Conservation (phyloP, 2,113 vertebrate genomes). For the Cacatua alba region DNA sequence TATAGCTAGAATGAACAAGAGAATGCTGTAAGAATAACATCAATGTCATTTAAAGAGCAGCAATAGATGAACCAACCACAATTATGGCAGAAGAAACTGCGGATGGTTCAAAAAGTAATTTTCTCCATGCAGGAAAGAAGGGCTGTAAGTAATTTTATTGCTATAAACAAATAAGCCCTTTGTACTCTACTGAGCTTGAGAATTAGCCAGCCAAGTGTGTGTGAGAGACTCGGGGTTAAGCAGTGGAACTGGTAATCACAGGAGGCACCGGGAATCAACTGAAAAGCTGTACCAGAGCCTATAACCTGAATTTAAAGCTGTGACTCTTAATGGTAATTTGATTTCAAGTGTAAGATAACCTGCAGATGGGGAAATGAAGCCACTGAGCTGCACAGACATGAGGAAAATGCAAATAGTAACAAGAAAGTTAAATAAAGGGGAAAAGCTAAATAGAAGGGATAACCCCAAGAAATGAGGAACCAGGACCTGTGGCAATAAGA, state of each 20-base stretch:
- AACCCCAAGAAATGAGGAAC: neutral
- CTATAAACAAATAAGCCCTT: neutral
- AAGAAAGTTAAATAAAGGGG: neutral
- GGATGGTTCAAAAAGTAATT: neutral
- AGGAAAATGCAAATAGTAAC: neutral
- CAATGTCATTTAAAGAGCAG: neutral
- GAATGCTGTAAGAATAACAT: neutral
- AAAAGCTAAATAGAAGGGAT: neutral
- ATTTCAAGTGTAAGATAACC: neutral
- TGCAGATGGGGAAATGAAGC: neutral
- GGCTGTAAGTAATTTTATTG: neutral
- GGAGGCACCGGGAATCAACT: neutral
- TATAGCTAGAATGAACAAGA: neutral
- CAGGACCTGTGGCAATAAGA: neutral
- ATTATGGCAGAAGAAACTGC: neutral
- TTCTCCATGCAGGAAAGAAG: neutral
- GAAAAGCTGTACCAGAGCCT: neutral
- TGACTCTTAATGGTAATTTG: neutral
- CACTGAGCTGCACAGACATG: neutral
- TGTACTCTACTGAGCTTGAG: neutral
- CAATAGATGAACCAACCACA: neutral
- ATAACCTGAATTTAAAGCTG: neutral
- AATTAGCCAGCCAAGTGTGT: neutral
- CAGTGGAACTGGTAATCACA: neutral
- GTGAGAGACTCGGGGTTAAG: neutral